These are phyloP conservation scores for Lasioglossum pauxillum DNA, from an alignment of 2,888 invertebrate genomes.

Conservation along the genomic window DNA sequence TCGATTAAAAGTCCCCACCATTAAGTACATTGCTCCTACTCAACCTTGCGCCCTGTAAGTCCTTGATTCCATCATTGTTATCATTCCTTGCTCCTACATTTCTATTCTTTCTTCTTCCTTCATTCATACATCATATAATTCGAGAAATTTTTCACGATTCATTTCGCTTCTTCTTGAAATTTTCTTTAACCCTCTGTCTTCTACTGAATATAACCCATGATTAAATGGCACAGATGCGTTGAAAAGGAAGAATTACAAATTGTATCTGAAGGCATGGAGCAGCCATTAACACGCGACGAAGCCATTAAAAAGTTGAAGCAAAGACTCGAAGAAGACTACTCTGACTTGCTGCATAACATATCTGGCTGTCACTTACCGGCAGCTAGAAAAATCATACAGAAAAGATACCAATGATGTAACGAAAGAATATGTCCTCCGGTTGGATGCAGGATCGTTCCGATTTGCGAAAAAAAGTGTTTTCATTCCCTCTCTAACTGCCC, in stretches of 20 bases:
- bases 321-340: constrained; percentile 80
- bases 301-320: constrained; percentile 80
- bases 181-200: not conserved
- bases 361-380: constrained; percentile 86
- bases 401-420: constrained; percentile 83
- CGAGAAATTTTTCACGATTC: not conserved
- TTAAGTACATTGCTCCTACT: constrained; percentile 83
- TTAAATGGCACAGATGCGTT: constrained; percentile 83
- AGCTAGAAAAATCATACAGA: constrained; percentile 85
- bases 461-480: constrained; percentile 18
- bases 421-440: not conserved
- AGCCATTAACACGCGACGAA: constrained; percentile 81
- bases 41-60: constrained; percentile 86
- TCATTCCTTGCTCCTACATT: not conserved
- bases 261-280: constrained; percentile 84
- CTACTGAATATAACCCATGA: not conserved
- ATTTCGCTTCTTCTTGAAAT: not conserved
- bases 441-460: constrained; percentile 15
- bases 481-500: not conserved
- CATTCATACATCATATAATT: not conserved
- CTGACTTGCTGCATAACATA: constrained; percentile 85
- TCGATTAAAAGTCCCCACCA: constrained; percentile 77
- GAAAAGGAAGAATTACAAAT: constrained; percentile 85
- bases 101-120: not conserved
- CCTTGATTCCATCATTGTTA: constrained; percentile 10